Conservation (phyloP, 2,888 invertebrate genomes). For the Melieria picta region DNA sequence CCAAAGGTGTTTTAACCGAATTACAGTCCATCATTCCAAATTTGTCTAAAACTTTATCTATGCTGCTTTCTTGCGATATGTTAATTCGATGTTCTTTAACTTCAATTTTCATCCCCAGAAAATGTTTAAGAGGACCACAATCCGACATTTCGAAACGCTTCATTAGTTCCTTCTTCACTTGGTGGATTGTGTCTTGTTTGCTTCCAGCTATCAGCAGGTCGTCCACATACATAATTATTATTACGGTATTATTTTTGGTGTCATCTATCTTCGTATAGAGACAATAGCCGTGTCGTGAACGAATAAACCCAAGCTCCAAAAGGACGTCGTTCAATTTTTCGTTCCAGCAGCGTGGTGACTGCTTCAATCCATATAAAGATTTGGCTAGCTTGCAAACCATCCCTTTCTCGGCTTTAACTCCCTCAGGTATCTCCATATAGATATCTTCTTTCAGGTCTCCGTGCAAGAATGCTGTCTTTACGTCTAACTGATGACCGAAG, state of each 20-base stretch:
- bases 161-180: no score
- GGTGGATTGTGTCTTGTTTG: no score
- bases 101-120: no score
- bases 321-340: constrained; percentile 26
- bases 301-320: constrained; percentile 10
- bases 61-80: no score
- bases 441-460: constrained; percentile 32
- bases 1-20: no score
- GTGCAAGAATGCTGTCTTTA: constrained; percentile 35
- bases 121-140: no score
- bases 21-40: no score
- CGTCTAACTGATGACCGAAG: constrained; percentile 29
- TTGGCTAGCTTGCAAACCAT: constrained; percentile 20
- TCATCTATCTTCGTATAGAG: constrained; percentile 10
- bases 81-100: no score
- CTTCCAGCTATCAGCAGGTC: constrained; percentile 1
- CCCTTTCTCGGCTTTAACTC: constrained; percentile 2
- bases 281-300: constrained; percentile 14
- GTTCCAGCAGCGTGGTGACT: constrained; percentile 36
- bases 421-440: constrained; percentile 34
- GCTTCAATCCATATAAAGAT: constrained; percentile 29
- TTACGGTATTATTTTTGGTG: not conserved
- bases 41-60: no score
- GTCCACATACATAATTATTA: constrained; percentile 25
- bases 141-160: no score